Percentiles rank a stretch among this genome's conserved stretches.
These are phyloP conservation scores for Bubalus kerabau DNA, from an alignment of 2,113 vertebrate genomes.

Conservation along the genomic window DNA sequence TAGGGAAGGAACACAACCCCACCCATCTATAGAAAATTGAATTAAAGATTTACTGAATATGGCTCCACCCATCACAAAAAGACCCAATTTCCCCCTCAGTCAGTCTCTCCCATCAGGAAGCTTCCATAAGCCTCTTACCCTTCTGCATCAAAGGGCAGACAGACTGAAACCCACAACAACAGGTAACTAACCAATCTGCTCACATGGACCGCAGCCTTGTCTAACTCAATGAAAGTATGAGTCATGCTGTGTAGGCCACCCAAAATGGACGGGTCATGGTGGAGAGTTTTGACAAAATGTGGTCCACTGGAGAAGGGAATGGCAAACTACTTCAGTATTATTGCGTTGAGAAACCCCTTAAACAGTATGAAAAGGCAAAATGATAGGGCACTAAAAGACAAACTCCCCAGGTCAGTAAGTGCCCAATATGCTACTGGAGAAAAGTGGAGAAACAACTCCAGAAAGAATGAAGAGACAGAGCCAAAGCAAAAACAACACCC, in stretches of 20 bases:
- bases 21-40: not conserved
- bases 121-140: not conserved
- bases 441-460: not conserved
- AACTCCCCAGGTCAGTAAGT: not conserved
- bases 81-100: not conserved
- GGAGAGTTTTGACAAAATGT: not conserved
- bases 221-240: not conserved
- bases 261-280: not conserved
- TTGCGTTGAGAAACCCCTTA: not conserved
- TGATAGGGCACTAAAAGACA: not conserved
- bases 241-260: not conserved
- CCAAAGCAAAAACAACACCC: not conserved
- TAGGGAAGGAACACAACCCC: not conserved
- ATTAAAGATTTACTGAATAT: not conserved
- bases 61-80: not conserved
- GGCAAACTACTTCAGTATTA: not conserved
- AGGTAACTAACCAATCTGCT: not conserved
- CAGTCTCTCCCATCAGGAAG: not conserved
- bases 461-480: not conserved
- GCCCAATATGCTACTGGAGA: not conserved
- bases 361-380: not conserved
- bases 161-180: not conserved
- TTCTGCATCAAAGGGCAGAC: not conserved
- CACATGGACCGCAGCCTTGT: not conserved
- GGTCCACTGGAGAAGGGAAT: not conserved